phyloP scores from a whole-genome alignment of 35 echinoderm and acorn worm genomes.

The Holothuria glaberrima region DNA sequence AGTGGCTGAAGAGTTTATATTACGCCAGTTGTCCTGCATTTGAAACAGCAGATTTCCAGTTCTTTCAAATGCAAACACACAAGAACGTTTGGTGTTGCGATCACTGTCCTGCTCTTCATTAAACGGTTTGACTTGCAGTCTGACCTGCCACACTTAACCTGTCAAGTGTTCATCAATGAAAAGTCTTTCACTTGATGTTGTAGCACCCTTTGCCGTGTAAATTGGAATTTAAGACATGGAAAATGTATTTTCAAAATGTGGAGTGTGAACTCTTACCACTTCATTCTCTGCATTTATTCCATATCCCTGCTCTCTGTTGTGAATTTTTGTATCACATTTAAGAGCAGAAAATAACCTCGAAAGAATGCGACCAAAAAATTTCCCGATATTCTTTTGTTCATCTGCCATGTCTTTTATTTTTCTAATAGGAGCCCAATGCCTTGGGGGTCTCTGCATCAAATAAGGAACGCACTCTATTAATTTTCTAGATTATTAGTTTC shows the following conservation, averaged over 20 bases:
- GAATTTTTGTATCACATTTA: constrained; percentile 9
- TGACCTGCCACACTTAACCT: neutral
- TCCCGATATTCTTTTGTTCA: neutral
- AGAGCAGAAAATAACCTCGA: neutral
- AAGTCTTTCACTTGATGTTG: neutral
- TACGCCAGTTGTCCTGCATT: neutral
- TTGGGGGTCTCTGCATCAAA: neutral
- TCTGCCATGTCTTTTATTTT: neutral
- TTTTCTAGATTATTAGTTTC: too few relatives aligned
- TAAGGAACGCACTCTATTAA: neutral
- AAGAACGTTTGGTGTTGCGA: neutral
- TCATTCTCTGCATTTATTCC: neutral
- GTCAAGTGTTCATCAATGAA: neutral
- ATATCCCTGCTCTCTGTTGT: neutral
- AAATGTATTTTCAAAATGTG: constrained; percentile 7
- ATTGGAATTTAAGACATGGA: neutral
- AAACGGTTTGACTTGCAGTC: neutral
- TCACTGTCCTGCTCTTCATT: constrained; percentile 10
- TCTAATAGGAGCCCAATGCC: neutral
- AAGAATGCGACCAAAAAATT: constrained; percentile 28
- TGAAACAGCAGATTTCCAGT: neutral
- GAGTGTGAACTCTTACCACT: neutral
- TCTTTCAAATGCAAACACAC: constrained; percentile 17
- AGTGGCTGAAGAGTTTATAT: neutral
- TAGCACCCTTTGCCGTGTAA: neutral